Base-by-base conservation (phyloP, 23 tunicate genomes). In the Aplidium turbinatum region DNA sequence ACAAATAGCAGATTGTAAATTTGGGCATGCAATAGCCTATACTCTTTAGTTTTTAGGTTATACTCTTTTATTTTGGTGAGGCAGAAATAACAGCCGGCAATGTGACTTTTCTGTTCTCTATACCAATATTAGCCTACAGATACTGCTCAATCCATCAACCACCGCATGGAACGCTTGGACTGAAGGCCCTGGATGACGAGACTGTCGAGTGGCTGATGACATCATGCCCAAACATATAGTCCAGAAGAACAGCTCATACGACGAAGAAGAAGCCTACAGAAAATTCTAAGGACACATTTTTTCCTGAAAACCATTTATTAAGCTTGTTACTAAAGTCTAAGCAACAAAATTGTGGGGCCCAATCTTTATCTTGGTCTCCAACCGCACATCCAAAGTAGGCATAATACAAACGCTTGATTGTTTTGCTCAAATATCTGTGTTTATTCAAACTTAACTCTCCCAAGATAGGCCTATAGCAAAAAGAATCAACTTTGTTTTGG, bases 331-430 rank as follows among this genome's bases (percentile, higher is more conserved):
- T 74, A 35, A 67, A 74, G 27, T 57, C 52, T 55, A 55, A 33
- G 68, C 68, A 74, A 57, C 79, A 74, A 57, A 21, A 35, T 50
- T 32, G 77, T 22, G 79, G 79, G 38, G 79, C 31, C 79, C 38
- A 74, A 55, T 5, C 67, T 57, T 74, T 74, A 29, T 57, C 79
- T 74, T 74, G 79, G 38, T 57, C 79, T 33, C 68, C 79, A 35
- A 74, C 79, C 67, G 50, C 67, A 57, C 68, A 56, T 74, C 68
- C 79, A 57, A 74, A 74, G 27, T 74, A 57, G 16, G 66, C 51
- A 56, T 74, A 55, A 57, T 74, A 74, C 53, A 51, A 56, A 74
- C 48, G 51, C 67, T 57, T 74, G 79, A 35, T 57, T 46, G 1
- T 56, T 31, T 74, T 32, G 35, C 38, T 55, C 23, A 56, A 31